A percentile compares a stretch with the other conserved stretches of the same genome.
These are phyloP conservation scores for Dermolepida albohirtum DNA, from an alignment of 2,888 invertebrate species.

Conservation along the genomic window DNA sequence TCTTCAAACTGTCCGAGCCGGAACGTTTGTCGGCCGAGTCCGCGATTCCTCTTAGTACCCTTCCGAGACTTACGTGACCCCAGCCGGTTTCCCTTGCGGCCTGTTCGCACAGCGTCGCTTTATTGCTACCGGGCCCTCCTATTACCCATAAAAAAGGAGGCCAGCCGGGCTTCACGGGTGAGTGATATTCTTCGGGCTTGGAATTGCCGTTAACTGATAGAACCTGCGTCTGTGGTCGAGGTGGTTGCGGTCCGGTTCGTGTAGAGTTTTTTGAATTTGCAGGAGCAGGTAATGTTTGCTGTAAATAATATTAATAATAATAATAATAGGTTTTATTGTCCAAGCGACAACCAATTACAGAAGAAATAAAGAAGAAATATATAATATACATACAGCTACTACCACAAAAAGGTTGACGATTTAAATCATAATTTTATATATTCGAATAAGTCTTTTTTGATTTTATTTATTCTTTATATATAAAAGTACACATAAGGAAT, in stretches of 20 bases:
- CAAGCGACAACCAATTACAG: no score
- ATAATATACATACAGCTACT: no score
- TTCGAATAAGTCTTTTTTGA: no score
- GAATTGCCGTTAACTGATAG: constrained; percentile 58
- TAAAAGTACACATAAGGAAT: no score
- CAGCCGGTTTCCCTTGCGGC: constrained; percentile 79
- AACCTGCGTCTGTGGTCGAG: constrained; percentile 60
- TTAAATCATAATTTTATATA: no score
- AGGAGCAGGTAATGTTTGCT: constrained; percentile 48
- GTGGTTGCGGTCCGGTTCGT: constrained; percentile 17
- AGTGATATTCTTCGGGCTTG: constrained; percentile 45
- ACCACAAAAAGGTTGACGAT: no score
- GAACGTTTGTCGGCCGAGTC: constrained; percentile 67
- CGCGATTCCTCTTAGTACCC: constrained; percentile 79
- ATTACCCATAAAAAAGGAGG: constrained; percentile 68
- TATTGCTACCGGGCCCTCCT: constrained; percentile 93
- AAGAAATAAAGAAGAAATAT: no score
- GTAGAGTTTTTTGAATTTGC: constrained; percentile 51
- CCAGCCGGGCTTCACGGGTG: constrained; percentile 61
- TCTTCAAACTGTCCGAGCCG: constrained; percentile 60
- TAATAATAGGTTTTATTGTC: no score
- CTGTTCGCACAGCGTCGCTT: constrained; percentile 81
- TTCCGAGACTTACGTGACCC: constrained; percentile 78
- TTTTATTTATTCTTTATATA: no score
- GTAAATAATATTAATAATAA: constrained; percentile 41